Base-by-base conservation (phyloP, 30 jellyfish, hydroid and myxozoan species). In the Aurelia sp. region DNA sequence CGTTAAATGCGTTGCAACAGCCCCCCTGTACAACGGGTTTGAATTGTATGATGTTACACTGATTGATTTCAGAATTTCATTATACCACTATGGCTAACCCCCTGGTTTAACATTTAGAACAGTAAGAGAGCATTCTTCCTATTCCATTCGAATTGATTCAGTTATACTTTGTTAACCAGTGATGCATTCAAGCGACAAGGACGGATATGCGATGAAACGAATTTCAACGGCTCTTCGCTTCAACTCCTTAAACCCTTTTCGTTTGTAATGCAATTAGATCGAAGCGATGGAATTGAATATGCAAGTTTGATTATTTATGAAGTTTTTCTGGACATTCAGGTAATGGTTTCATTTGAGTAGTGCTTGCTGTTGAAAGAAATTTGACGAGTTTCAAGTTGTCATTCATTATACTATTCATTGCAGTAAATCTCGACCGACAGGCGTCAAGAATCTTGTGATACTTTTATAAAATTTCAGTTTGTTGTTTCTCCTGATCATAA, bases 161-260 rank as follows among this genome's bases (percentile, higher is more conserved):
- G 44, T 69, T 69, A 55, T 69, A n/a, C 61, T 27, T 33, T 40
- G 37, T 30, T 50, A 33, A 69, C 33, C 79, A 69, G 19, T 40
- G 62, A 7, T 69, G 79, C 79, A 69, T 27, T 69, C 62, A 69
- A 69, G 79, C 79, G 79, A 22, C 74, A 69, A 69, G 30, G 19
- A 50, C 37, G n/a, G 79, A 69, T 69, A 22, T 16, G 60, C 57
- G 57, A 50, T 69, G 79, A 69, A 33, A 18, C 35, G 1, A 59
- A 35, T 21, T 59, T 59, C 69, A 21, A 59, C 18, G 69, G 33
- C 16, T n/a, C 9, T 18, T 59, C 69, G 33, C 69, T 59, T 59
- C 23, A 59, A 59, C 2, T 59, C 69, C 69, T 15, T 59, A 59
- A 59, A 21, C 69, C 69, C 13, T 59, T n/a, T 21, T 59, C 69